Conservation (phyloP, 2,797 vertebrate genomes). For the Tenualosa thibaudeaui region DNA sequence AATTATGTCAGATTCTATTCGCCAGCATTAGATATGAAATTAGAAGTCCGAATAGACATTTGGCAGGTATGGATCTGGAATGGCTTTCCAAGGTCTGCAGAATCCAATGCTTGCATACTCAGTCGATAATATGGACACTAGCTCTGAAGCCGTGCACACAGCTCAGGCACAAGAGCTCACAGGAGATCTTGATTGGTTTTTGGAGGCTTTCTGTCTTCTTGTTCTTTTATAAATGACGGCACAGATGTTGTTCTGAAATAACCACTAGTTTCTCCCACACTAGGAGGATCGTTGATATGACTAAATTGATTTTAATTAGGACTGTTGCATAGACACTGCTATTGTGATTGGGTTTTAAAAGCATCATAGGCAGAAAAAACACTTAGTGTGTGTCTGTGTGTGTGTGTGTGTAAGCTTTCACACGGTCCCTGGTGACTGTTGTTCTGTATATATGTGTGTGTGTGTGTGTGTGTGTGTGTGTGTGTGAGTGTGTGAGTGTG, state of each 20-base stretch:
- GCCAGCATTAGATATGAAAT: constrained; percentile 9
- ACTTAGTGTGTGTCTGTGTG: no score
- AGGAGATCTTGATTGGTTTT: no score
- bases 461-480: background rate
- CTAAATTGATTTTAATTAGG: background rate
- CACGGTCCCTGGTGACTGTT: no score
- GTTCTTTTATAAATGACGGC: no score
- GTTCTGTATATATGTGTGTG: background rate
- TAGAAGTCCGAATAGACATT: background rate
- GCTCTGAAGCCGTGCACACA: background rate
- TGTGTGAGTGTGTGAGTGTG: background rate
- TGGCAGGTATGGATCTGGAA: background rate
- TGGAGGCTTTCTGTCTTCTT: background rate
- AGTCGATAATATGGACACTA: background rate
- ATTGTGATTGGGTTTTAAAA: no score
- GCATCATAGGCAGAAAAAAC: no score
- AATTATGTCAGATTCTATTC: constrained; percentile 11
- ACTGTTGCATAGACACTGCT: background rate
- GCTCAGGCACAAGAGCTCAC: background rate
- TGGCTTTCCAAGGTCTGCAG: background rate
- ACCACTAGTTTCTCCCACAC: background rate
- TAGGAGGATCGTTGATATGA: background rate
- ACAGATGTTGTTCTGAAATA: background rate
- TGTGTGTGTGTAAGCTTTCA: no score
- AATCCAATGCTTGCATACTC: background rate